Percentiles rank a stretch among this genome's conserved stretches.
phyloP scores from a whole-genome alignment of 2,113 vertebrate genomes.

The Malurus alboscapulatus region DNA sequence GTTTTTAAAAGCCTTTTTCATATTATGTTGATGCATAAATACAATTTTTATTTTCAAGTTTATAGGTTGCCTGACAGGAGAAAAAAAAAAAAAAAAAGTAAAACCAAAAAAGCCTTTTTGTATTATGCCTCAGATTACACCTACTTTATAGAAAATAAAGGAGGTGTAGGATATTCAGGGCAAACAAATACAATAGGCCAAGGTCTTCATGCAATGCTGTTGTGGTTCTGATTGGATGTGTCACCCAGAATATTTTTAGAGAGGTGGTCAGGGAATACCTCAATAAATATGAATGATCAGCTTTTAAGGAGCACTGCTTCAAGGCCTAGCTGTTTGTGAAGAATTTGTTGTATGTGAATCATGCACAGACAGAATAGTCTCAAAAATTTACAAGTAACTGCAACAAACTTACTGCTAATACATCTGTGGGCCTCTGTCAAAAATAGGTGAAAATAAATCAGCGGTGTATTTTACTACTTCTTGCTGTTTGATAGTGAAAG shows the following conservation, averaged over 20 bases:
- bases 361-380: background rate
- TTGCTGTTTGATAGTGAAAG: background rate
- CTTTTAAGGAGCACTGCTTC: background rate
- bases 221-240: background rate
- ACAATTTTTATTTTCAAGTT: background rate
- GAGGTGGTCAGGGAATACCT: background rate
- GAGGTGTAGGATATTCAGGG: background rate
- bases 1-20: background rate
- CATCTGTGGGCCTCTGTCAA: accelerated
- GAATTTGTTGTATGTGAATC: background rate
- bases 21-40: background rate
- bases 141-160: background rate
- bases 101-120: background rate
- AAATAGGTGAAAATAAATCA: background rate
- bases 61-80: background rate
- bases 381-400: background rate
- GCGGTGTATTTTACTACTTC: background rate
- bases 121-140: background rate
- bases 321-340: background rate
- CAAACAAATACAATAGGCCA: background rate
- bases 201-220: background rate
- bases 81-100: background rate
- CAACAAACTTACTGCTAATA: background rate
- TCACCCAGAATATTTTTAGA: background rate
- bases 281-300: background rate